Evolutionary conservation across 2,888 invertebrate genomes (phyloP).

Genomic region (Lochmaea crataegi): DNA sequence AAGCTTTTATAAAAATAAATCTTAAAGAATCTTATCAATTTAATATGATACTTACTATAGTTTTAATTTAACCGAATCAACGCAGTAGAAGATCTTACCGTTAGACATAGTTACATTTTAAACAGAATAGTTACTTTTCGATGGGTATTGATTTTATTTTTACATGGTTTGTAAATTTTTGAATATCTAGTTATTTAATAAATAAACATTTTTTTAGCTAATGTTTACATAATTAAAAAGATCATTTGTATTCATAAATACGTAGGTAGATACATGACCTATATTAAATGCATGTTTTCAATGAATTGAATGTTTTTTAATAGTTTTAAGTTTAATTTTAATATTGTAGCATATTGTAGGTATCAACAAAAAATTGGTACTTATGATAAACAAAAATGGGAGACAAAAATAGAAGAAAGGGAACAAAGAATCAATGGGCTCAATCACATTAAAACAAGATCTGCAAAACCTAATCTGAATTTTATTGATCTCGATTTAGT

Average conservation of each 20-base stretch:
- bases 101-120: neutral
- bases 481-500: slow-evolving; percentile 97
- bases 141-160: slow-evolving; percentile 60
- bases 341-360: slow-evolving; percentile 66
- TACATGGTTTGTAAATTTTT: slow-evolving; percentile 53
- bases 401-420: slow-evolving; percentile 92
- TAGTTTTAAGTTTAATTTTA: neutral
- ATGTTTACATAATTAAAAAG: neutral
- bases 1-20: neutral
- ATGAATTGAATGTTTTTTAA: neutral
- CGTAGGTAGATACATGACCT: neutral
- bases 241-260: neutral
- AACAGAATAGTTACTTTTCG: slow-evolving; percentile 17
- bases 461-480: slow-evolving; percentile 86
- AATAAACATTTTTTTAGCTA: slow-evolving; percentile 9
- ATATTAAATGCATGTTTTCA: neutral
- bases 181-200: neutral
- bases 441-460: slow-evolving; percentile 79
- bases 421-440: slow-evolving; percentile 91
- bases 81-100: neutral
- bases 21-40: neutral
- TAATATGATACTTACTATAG: neutral
- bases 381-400: slow-evolving; percentile 98
- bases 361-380: slow-evolving; percentile 96
- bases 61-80: neutral